A percentile compares a stretch with the other conserved stretches of the same genome.
Evolutionary conservation across 2,113 vertebrate genomes (phyloP).

Genomic region (Tyto alba): DNA sequence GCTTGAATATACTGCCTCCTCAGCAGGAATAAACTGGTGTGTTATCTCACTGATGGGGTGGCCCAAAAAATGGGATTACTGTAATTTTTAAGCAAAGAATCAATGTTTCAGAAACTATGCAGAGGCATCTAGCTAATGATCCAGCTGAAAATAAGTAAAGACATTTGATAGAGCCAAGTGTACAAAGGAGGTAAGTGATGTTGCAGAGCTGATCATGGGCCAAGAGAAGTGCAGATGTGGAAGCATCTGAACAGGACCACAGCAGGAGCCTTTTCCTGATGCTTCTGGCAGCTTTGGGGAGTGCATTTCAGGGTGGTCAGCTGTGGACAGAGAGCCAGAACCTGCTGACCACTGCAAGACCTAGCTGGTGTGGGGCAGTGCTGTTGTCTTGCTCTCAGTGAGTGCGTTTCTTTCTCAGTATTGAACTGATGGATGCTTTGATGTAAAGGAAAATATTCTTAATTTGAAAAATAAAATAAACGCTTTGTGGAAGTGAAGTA

Average conservation of each 20-base stretch:
- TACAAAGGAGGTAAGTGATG: neutral
- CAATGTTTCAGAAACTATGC: neutral
- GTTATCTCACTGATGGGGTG: neutral
- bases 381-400: neutral
- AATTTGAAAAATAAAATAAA: neutral
- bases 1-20: neutral
- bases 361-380: neutral
- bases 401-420: neutral
- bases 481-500: neutral
- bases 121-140: neutral
- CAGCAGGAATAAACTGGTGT: neutral
- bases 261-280: neutral
- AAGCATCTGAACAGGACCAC: neutral
- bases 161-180: neutral
- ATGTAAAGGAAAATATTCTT: neutral
- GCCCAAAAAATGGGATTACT: neutral
- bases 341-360: accelerated
- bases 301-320: neutral
- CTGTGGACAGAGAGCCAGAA: neutral
- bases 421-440: neutral
- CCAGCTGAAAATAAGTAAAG: neutral
- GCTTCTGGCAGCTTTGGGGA: neutral
- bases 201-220: neutral
- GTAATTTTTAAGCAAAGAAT: neutral
- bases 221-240: neutral